A percentile compares a stretch with the other conserved stretches of the same genome.
phyloP scores from a whole-genome alignment of 2,888 invertebrate genomes.

The Andrena haemorrhoa region DNA sequence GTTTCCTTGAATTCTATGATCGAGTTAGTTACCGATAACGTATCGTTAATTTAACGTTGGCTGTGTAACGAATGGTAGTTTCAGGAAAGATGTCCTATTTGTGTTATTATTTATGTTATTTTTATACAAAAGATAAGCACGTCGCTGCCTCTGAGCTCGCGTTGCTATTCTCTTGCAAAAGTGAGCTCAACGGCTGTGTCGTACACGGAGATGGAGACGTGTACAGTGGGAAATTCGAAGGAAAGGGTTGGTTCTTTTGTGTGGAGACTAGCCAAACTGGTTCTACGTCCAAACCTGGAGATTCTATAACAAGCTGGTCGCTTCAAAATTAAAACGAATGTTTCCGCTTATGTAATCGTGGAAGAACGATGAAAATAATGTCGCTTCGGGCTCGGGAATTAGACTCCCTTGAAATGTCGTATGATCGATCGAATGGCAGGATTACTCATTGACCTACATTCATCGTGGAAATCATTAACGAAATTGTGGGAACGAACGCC shows the following conservation, averaged over 20 bases:
- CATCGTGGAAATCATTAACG: neutral
- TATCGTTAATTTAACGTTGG: neutral
- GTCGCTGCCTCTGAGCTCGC: no score
- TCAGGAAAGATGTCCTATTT: no score
- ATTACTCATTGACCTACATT: slow-evolving; percentile 8
- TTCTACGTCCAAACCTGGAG: slow-evolving; percentile 16
- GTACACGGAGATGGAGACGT: no score
- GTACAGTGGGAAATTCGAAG: neutral
- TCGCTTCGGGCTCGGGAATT: neutral
- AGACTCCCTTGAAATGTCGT: neutral
- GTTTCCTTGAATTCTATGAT: neutral
- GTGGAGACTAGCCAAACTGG: slow-evolving; percentile 22
- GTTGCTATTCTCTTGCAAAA: no score
- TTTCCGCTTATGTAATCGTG: slow-evolving; percentile 7
- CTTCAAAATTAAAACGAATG: slow-evolving; percentile 15
- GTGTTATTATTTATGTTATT: neutral
- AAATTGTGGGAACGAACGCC: neutral
- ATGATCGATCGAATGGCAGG: neutral
- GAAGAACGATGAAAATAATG: neutral
- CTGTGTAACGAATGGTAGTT: neutral
- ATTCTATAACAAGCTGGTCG: slow-evolving; percentile 5
- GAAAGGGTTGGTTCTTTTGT: neutral
- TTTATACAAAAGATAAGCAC: no score
- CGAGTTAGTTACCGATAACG: neutral
- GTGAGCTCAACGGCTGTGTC: no score